Evolutionary conservation across 2,113 vertebrate genomes (phyloP), one percentile per base, ranked within the genome.

Genomic region (Larimichthys crocea): DNA sequence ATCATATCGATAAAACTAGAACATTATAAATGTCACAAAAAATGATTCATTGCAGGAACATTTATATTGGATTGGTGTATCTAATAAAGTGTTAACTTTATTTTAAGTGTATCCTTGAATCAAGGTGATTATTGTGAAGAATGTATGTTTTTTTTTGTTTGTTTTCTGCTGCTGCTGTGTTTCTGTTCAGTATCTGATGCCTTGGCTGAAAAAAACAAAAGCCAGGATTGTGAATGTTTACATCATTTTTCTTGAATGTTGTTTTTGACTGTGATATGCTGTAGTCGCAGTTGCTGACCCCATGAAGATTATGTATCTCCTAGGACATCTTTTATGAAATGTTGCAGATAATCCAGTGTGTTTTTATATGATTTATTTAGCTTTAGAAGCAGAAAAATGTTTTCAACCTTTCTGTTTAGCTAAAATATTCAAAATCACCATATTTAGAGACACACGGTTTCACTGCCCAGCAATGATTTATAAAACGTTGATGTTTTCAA

Each of bases 71-170:
- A 76, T 50, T 40, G 26, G 40, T 67, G 35, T 16, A 31, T 40
- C 40, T 50, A n/a, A 67, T 75, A 49, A 76, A 72, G n/a, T 64
- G 22, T 3, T 35, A 44, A 61, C 26, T 65, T 22, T 40, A 40
- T 40, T 40, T 8, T 8, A 35, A 17, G 26, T 26, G 3, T 15
- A 3, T 61, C 5, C 10, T 14, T 50, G 6, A 75, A 64, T 55
- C 3, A 61, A 4, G 10, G 12, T 52, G 40, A 70, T 53, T 46
- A 26, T 29, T 61, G 35, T 65, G 63, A 5, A 15, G 8, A 35
- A 62, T 53, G 0, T 31, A 2, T 7, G 3, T 35, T 35, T 35
- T 35, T 35, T 35, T 29, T 1, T 24, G 3, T 49, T 48, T 7
- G 1, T 46, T 44, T 66, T 56, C 22, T 3, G 2, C 29, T 63